Base-by-base conservation (phyloP, 2,888 invertebrate species). In the Bombylius major region DNA sequence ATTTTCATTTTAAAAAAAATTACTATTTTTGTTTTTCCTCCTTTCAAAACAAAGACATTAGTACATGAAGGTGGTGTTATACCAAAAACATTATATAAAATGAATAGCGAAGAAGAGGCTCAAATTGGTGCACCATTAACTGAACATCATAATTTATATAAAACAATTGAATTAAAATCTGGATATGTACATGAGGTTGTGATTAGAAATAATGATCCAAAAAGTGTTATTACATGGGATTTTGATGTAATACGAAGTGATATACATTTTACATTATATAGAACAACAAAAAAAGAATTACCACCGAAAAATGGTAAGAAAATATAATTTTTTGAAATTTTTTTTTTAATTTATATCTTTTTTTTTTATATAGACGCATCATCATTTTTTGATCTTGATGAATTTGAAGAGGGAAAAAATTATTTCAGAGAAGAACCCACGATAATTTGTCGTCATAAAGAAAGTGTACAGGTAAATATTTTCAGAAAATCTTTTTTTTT, bases 191-290 rank as follows among this genome's bases (percentile, higher is more conserved):
- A 88, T 70, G 87, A 89, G 68, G 82, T 87, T 61, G 76, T 89
- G 60, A 83, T 96, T 54, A 78, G 81, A 52, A 89, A 90, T 64
- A 80, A 84, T 56, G 91, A 93, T 72, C 83, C 86, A 13, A 91
- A 91, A 64, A 86, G 89, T 71, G 93, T 96, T 58, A 79, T 96
- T 49, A 95, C 95, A 33, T 96, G 95, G 95, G 96, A 96, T 76
- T 96, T 95, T 76, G 95, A 96, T 77, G 89, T 95, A 54, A 78
- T 94, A 71, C 84, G 91, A 33, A 89, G 90, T 68, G 90, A 91
- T 72, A 83, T 95, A 64, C 82, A 85, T 60, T 96, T 95, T 76
- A 84, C 86, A 8, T 84, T 94, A 50, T 82, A 75, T 68, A 66
- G 71, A 34, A 67, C 71, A 45, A 69, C 66, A 34, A 66, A 66